Conservation (phyloP, 2,113 vertebrate genomes). For the Pseudorhombus dupliciocellatus region DNA sequence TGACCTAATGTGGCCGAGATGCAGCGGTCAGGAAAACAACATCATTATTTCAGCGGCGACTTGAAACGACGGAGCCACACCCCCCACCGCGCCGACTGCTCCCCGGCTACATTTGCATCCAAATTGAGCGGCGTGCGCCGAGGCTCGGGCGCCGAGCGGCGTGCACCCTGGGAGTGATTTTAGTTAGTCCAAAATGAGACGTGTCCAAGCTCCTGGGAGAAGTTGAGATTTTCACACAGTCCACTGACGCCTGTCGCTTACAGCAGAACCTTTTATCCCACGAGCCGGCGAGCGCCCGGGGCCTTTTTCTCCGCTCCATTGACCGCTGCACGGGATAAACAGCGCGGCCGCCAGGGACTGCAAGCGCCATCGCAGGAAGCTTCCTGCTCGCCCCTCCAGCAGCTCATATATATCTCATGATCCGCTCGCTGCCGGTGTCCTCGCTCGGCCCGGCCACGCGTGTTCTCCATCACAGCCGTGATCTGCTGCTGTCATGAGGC, state of each 20-base stretch:
- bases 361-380: slow-evolving; percentile 25
- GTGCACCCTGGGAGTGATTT: slow-evolving; percentile 38
- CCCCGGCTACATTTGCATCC: slow-evolving; percentile 47
- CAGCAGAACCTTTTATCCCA: slow-evolving; percentile 39
- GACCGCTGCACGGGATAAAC: slow-evolving; percentile 40
- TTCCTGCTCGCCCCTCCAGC: background rate
- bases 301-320: slow-evolving; percentile 18
- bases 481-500: background rate
- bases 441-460: background rate
- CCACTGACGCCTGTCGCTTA: slow-evolving; percentile 38
- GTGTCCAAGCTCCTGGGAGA: slow-evolving; percentile 29
- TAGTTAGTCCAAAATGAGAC: slow-evolving; percentile 20
- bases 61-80: slow-evolving; percentile 27
- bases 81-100: background rate
- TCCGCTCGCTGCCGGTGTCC: slow-evolving; percentile 8
- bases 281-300: slow-evolving; percentile 31
- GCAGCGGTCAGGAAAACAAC: background rate
- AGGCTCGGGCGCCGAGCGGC: background rate
- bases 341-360: slow-evolving; percentile 23
- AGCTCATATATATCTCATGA: slow-evolving; percentile 26
- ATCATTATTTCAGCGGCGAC: slow-evolving; percentile 6
- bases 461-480: background rate
- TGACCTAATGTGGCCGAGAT: background rate
- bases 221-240: slow-evolving; percentile 20
- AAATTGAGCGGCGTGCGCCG: slow-evolving; percentile 22